These are phyloP conservation scores for Bergia sp. DNA, from an alignment of 92 coral and sea anemone species.

Conservation along the genomic window DNA sequence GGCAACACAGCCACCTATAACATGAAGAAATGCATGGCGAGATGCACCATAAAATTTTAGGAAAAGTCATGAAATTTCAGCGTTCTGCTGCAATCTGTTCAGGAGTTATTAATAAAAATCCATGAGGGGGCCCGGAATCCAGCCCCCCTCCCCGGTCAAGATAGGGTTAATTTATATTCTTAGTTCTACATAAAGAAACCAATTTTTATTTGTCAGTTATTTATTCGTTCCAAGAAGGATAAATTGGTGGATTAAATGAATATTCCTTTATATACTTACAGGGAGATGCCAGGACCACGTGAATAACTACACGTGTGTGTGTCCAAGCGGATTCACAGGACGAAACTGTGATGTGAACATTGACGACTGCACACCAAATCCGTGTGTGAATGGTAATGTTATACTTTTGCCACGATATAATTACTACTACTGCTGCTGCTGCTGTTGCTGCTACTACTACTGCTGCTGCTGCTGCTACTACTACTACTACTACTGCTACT, in stretches of 20 bases:
- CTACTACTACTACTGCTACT: not conserved
- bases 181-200: too few relatives aligned
- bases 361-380: slow-evolving; percentile 17
- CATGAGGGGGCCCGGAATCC: too few relatives aligned
- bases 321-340: slow-evolving; percentile 25
- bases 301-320: slow-evolving; percentile 13
- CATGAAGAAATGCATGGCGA: too few relatives aligned
- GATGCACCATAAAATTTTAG: too few relatives aligned
- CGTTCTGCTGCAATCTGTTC: too few relatives aligned
- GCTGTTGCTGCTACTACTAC: not conserved
- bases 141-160: too few relatives aligned
- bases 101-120: too few relatives aligned
- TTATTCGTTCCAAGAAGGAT: too few relatives aligned
- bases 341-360: slow-evolving; percentile 24
- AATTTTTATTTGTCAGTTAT: too few relatives aligned
- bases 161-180: too few relatives aligned
- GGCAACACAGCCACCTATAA: too few relatives aligned
- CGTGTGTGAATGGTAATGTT: not conserved
- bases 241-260: not conserved
- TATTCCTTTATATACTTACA: not conserved
- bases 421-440: not conserved
- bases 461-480: not conserved
- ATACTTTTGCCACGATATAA: not conserved
- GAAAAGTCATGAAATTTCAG: too few relatives aligned
- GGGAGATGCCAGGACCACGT: not conserved